A percentile compares a stretch with the other conserved stretches of the same genome.
Conservation (phyloP, 2,797 vertebrate species). For the Neopelma chrysocephalum region DNA sequence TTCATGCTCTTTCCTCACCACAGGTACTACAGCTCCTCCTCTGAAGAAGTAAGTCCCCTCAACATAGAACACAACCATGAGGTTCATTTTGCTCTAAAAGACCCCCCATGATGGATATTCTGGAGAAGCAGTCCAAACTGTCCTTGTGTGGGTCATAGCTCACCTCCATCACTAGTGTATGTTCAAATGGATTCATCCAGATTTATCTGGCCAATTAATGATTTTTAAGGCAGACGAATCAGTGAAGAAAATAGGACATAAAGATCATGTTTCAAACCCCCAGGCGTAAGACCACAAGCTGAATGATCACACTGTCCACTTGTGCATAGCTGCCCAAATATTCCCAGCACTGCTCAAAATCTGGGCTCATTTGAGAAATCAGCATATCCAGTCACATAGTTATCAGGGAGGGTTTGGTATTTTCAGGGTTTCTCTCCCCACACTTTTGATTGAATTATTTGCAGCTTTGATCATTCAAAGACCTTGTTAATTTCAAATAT, state of each 20-base stretch:
- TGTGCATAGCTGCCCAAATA: background rate
- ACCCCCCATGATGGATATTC: background rate
- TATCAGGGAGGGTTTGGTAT: background rate
- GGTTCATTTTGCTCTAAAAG: background rate
- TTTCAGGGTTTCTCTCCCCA: background rate
- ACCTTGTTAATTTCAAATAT: background rate
- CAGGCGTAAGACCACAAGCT: background rate
- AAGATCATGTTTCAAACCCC: background rate
- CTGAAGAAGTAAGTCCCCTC: background rate
- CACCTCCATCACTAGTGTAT: background rate
- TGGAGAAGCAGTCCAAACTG: background rate
- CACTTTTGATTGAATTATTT: background rate
- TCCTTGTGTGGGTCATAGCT: background rate
- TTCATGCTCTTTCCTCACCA: background rate
- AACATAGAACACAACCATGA: background rate
- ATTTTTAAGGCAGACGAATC: background rate
- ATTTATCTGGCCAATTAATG: background rate
- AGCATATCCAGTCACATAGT: background rate
- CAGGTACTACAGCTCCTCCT: background rate
- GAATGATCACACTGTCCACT: background rate
- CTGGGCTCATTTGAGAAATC: background rate
- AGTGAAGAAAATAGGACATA: background rate
- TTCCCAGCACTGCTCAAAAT: background rate
- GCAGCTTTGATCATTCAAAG: background rate
- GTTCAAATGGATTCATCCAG: background rate